These are phyloP conservation scores for Anas bahamensis DNA, from an alignment of 2,797 vertebrate species.

Conservation along the genomic window DNA sequence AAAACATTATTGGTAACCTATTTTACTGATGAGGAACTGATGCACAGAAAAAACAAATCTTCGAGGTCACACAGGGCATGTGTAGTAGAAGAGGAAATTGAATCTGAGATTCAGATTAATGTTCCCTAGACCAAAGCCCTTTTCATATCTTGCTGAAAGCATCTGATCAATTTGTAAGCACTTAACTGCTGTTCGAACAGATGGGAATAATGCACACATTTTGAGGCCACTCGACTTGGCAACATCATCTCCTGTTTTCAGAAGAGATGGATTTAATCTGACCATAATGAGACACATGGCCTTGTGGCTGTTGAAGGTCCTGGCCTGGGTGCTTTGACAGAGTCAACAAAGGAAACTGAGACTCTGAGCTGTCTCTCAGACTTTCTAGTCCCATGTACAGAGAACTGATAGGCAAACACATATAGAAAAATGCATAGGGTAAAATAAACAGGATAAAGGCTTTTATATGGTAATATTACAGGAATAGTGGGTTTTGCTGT, in stretches of 20 bases:
- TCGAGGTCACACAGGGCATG: not conserved
- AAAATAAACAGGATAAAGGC: not conserved
- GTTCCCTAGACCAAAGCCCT: not conserved
- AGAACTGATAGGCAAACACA: not conserved
- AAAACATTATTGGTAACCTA: not conserved
- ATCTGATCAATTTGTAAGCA: conserved; percentile 38
- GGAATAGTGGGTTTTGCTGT: not conserved
- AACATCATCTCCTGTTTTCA: not conserved
- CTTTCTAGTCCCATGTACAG: not conserved
- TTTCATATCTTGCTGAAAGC: conserved; percentile 20
- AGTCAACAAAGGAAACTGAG: not conserved
- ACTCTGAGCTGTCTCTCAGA: not conserved
- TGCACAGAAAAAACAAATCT: not conserved
- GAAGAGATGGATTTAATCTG: not conserved
- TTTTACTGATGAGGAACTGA: not conserved
- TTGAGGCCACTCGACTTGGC: not conserved
- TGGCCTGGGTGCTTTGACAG: not conserved
- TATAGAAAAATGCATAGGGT: not conserved
- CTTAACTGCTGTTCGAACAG: not conserved
- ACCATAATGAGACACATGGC: not conserved
- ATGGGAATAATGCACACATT: not conserved
- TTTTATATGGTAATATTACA: not conserved
- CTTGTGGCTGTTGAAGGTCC: not conserved
- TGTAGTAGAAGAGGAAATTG: conserved; percentile 1
- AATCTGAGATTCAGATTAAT: conserved; percentile 7